Percentiles rank a stretch among this genome's conserved stretches.
Evolutionary conservation across 92 coral and sea anemone genomes (phyloP).

Genomic region (Chrysogorgia sp.): DNA sequence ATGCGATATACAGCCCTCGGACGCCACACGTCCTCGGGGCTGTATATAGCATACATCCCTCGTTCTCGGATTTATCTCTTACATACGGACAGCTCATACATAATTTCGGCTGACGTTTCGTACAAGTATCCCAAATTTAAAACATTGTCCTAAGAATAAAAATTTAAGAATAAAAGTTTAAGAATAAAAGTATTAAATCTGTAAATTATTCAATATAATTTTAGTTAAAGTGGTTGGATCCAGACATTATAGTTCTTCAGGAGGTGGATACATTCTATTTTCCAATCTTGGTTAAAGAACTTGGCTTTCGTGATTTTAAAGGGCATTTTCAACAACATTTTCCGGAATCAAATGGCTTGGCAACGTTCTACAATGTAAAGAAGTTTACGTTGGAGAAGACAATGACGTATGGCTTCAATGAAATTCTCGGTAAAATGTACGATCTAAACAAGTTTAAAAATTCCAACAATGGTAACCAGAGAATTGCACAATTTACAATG

Average conservation of each 20-base stretch:
- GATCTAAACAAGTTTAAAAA: neutral
- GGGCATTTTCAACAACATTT: neutral
- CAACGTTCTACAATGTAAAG: neutral
- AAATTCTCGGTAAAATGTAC: neutral
- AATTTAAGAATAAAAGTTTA: too few relatives aligned
- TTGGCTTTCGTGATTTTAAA: neutral
- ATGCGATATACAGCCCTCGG: too few relatives aligned
- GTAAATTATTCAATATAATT: neutral
- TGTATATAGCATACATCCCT: too few relatives aligned
- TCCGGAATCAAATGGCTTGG: neutral
- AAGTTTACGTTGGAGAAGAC: neutral
- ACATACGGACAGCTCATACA: too few relatives aligned
- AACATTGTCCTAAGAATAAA: too few relatives aligned
- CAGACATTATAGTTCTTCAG: constrained; percentile 66
- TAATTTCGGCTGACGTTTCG: too few relatives aligned
- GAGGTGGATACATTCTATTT: constrained; percentile 68
- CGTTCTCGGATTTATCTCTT: too few relatives aligned
- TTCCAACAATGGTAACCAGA: neutral
- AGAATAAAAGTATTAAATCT: too few relatives aligned
- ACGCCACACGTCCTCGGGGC: too few relatives aligned
- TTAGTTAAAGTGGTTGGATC: constrained; percentile 68
- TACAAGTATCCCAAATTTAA: too few relatives aligned
- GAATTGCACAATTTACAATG: neutral
- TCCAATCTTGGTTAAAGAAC: neutral
- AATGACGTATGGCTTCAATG: neutral